phyloP scores from a whole-genome alignment of 2,113 vertebrate species.

The Festucalex cinctus region DNA sequence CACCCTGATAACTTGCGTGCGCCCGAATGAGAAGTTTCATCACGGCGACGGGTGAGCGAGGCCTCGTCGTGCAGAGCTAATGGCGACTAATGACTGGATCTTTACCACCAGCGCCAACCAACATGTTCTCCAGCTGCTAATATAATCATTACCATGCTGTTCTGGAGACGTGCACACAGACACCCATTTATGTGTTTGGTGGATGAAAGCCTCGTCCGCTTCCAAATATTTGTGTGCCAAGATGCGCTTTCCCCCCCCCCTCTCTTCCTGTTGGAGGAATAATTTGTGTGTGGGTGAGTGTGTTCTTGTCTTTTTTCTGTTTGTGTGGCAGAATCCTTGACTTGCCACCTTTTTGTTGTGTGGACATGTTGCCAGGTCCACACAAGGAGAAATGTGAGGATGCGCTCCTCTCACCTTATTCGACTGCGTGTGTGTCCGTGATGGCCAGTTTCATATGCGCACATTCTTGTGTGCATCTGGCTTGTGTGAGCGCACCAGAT shows the following conservation, averaged over 20 bases:
- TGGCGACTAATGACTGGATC: conserved; percentile 64
- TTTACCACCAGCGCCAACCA: conserved; percentile 24
- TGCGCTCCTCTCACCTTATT: background rate
- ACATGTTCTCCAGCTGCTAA: conserved; percentile 58
- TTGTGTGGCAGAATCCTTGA: background rate
- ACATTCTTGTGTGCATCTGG: conserved; percentile 21
- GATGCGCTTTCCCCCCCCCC: conserved; percentile 12
- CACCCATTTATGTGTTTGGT: conserved; percentile 43
- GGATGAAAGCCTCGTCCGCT: conserved; percentile 48
- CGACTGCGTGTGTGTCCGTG: background rate
- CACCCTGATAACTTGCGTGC: conserved; percentile 54
- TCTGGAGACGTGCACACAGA: conserved; percentile 56
- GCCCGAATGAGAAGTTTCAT: conserved; percentile 11
- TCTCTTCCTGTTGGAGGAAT: conserved; percentile 37
- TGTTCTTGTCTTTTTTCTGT: background rate
- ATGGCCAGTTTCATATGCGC: conserved; percentile 19
- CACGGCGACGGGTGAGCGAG: conserved; percentile 37
- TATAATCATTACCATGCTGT: conserved; percentile 44
- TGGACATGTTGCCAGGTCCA: background rate
- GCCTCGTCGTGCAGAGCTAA: conserved; percentile 56
- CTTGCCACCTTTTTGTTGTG: background rate
- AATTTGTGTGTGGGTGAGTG: conserved; percentile 26
- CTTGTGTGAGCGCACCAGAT: conserved; percentile 47
- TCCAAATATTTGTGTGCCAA: conserved; percentile 35
- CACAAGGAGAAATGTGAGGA: background rate